Evolutionary conservation across 2,888 invertebrate species (phyloP), one percentile per base, ranked within the genome.

Genomic region (Drosophila percnosoma): DNA sequence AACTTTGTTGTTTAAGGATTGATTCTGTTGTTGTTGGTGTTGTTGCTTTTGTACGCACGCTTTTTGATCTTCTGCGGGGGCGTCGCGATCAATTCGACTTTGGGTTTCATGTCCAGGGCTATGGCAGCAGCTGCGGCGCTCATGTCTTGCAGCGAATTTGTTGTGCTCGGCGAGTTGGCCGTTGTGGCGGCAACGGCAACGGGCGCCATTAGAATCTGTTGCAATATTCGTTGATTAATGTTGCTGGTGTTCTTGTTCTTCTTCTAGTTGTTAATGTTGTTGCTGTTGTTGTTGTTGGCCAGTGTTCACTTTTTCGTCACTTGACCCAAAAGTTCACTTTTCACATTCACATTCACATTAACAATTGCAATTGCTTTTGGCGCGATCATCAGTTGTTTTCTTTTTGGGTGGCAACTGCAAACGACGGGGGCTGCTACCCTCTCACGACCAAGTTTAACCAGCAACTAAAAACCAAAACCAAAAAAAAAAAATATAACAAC

Each of bases 381-480:
- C 55, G 52, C 52, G 51, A 51, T 60, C 55, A n/a, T 27, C 55
- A 27, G 51, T 65, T 72, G 21, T 42, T 40, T 21, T 54, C 10
- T 11, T 54, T 27, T 63, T 64, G 76, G 68, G 69, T 66, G 74
- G 69, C 61, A 61, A 63, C 27, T 66, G 57, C 48, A 58, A 45
- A 72, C 73, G 57, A 81, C 75, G 70, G 82, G 79, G 87, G 82
- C 79, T 72, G 73, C 91, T 92, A 91, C 92, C 91, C 91, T 91
- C 92, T 92, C 91, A 92, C 92, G 89, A 91, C 92, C 92, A 91
- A 91, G 92, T 92, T 92, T 91, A 91, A 90, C 91, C 91, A 87
- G 88, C 90, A 86, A 91, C 91, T 91, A 91, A 91, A 92, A 91
- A 88, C 91, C 89, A 88, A 87, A 80, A 88, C 78, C 90, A 87